Base-by-base conservation (phyloP, 2,888 invertebrate genomes). In the Lacanobia wlatinum region DNA sequence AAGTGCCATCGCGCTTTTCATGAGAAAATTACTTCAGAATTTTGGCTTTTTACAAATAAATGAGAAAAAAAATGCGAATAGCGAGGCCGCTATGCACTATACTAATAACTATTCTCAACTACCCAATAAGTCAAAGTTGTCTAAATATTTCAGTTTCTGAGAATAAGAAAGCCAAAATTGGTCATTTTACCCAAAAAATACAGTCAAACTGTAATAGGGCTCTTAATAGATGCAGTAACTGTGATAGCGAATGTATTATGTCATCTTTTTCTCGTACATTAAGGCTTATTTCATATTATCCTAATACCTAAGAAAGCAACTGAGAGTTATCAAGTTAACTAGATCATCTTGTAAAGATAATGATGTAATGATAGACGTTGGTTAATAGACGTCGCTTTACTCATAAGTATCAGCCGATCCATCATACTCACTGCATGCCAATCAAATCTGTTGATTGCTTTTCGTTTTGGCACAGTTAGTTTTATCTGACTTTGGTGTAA, bases 401-500 rank as follows among this genome's bases (percentile, higher is more conserved):
- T 40, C 58, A n/a, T n/a, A 70, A 70, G 70, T 76, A 73, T 56
- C 34, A 46, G 70, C 62, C 79, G 69, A 84, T 84, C 82, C 73
- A 84, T 84, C 86, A 86, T 43, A 34, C 38, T 73, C 66, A 46
- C 28, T 66, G 55, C 76, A 74, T 66, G 62, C 67, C 73, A 60
- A 71, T 78, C 70, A 77, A 76, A 58, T 40, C 43, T 70, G 76
- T 53, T 67, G 56, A 80, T 79, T 64, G 59, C 63, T 34, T 67
- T 58, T 58, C 18, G 16, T 50, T 14, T 43, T 52, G 34, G 10
- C 38, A 28, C 23, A 18, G 34, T 34, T 34, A 4, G 8, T 56
- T 38, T 48, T 60, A 34, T 58, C 12, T 38, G 5, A 12, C 5
- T 34, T 21, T 46, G n/a, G 50, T 28, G 28, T 28, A 40, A 69